phyloP scores from a whole-genome alignment of 2,888 invertebrate species.

The Papilio elwesi region DNA sequence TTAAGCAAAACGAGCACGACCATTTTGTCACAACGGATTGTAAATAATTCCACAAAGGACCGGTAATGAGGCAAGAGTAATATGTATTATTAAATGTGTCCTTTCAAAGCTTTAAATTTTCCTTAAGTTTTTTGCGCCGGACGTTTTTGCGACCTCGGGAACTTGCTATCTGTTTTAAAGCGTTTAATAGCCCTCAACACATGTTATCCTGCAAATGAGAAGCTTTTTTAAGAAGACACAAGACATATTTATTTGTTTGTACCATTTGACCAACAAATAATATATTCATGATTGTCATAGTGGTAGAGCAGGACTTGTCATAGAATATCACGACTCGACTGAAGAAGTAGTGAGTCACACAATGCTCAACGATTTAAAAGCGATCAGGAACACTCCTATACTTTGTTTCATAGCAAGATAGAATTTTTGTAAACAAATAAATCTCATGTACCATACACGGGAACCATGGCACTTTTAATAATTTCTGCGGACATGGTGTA shows the following conservation, averaged over 20 bases:
- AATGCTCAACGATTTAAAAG: too few relatives aligned
- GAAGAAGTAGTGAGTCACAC: too few relatives aligned
- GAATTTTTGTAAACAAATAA: too few relatives aligned
- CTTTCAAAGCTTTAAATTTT: constrained; percentile 57
- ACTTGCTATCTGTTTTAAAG: constrained; percentile 39
- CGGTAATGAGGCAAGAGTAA: constrained; percentile 54
- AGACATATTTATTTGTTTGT: background rate
- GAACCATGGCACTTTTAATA: too few relatives aligned
- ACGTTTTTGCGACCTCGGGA: constrained; percentile 58
- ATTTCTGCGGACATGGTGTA: too few relatives aligned
- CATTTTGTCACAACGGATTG: constrained; percentile 56
- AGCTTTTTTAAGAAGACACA: background rate
- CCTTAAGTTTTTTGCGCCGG: constrained; percentile 52
- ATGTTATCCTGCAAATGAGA: constrained; percentile 11
- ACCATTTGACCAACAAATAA: background rate
- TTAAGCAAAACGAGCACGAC: constrained; percentile 60
- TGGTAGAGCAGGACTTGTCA: background rate
- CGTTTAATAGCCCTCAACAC: constrained; percentile 33
- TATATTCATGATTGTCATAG: background rate
- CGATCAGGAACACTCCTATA: too few relatives aligned
- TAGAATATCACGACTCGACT: background rate
- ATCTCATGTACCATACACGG: too few relatives aligned
- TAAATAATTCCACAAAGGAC: constrained; percentile 64
- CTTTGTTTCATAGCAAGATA: too few relatives aligned
- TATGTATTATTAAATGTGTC: constrained; percentile 65